A percentile compares a stretch with the other conserved stretches of the same genome.
These are phyloP conservation scores for Eucidaris tribuloides DNA, from an alignment of 35 echinoderm and acorn worm species.

Conservation along the genomic window DNA sequence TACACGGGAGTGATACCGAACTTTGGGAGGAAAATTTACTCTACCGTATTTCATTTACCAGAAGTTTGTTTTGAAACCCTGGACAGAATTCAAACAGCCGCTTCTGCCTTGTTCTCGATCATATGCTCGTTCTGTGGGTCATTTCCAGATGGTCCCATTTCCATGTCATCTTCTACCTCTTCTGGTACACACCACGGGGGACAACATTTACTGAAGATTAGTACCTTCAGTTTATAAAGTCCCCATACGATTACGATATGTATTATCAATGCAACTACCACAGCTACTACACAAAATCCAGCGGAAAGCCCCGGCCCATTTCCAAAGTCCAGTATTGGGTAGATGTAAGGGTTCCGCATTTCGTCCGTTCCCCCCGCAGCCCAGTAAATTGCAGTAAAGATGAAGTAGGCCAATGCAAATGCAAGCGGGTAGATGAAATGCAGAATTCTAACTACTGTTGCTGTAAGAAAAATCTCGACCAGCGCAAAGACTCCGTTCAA, in stretches of 20 bases:
- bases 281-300: neutral
- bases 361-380: slow-evolving; percentile 31
- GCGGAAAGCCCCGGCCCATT: neutral
- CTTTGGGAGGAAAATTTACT: too few species aligned
- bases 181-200: too few species aligned
- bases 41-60: too few species aligned
- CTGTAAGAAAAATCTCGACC: slow-evolving; percentile 33
- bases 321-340: slow-evolving; percentile 15
- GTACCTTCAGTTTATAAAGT: slow-evolving; percentile 13
- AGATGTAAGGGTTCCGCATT: slow-evolving; percentile 5
- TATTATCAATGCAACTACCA: neutral
- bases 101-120: too few species aligned
- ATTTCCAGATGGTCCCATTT: too few species aligned
- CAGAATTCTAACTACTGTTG: slow-evolving; percentile 22
- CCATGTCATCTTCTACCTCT: too few species aligned
- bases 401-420: slow-evolving; percentile 21
- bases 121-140: too few species aligned
- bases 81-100: too few species aligned
- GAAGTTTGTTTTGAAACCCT: too few species aligned
- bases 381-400: slow-evolving; percentile 38
- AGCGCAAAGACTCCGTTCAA: slow-evolving; percentile 18
- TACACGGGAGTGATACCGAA: too few species aligned
- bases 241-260: slow-evolving; percentile 11
- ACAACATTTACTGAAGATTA: neutral
- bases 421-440: slow-evolving; percentile 48